Evolutionary conservation across 1,140 invertebrate genomes (phyloP).

Genomic region (Cryptotermes secundus): DNA sequence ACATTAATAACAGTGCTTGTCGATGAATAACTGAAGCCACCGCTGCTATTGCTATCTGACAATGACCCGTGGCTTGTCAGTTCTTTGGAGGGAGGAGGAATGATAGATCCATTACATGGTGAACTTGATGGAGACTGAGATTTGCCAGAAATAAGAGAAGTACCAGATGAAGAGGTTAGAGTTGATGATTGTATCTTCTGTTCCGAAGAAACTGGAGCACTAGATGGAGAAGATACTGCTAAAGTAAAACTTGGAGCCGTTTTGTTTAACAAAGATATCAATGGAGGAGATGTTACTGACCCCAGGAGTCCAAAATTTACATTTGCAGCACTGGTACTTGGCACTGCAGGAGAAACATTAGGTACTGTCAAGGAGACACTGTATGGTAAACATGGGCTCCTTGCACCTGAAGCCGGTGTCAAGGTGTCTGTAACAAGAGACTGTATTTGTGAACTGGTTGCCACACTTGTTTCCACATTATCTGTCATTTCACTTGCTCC

Average conservation of each 20-base stretch:
- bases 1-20: background rate
- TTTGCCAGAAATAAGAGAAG: background rate
- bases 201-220: background rate
- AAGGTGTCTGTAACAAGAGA: background rate
- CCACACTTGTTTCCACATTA: background rate
- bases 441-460: background rate
- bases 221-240: background rate
- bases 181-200: background rate
- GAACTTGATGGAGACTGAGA: background rate
- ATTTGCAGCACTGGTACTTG: background rate
- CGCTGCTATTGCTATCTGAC: background rate
- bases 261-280: background rate
- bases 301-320: background rate
- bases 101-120: background rate
- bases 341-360: background rate
- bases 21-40: background rate
- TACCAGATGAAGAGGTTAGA: background rate
- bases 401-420: background rate
- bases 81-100: background rate
- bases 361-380: background rate
- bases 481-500: background rate
- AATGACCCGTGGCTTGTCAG: background rate
- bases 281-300: background rate
- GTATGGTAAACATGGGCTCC: background rate
- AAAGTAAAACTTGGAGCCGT: background rate